A percentile compares a stretch with the other conserved stretches of the same genome.
phyloP scores from a whole-genome alignment of 2,797 vertebrate genomes.

The Gouania willdenowi region DNA sequence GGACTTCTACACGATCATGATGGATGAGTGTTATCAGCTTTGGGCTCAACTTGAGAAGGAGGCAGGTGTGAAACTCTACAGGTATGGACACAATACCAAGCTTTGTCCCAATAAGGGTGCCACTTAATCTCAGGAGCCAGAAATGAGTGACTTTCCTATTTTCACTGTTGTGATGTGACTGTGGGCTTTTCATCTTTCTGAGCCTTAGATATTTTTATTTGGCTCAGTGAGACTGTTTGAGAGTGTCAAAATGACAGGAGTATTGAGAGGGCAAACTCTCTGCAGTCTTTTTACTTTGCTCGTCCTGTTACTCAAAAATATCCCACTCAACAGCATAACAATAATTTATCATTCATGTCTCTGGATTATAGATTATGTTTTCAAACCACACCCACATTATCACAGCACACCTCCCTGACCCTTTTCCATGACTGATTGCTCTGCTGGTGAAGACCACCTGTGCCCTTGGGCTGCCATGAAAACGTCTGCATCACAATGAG shows the following conservation, averaged over 20 bases:
- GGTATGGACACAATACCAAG: conserved; percentile 68
- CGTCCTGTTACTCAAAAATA: too few relatives aligned
- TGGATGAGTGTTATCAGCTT: conserved; percentile 81
- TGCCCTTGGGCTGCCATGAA: conserved; percentile 53
- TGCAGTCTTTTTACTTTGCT: too few relatives aligned
- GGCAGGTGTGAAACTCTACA: conserved; percentile 74
- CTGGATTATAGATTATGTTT: conserved; percentile 28
- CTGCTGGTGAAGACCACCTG: conserved; percentile 45
- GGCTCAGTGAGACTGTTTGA: conserved; percentile 6
- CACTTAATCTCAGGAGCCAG: conserved; percentile 36
- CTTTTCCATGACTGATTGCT: conserved; percentile 52
- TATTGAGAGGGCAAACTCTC: too few relatives aligned
- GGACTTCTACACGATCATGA: conserved; percentile 81
- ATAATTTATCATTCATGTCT: conserved; percentile 19
- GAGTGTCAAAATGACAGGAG: conserved; percentile 40
- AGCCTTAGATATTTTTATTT: conserved; percentile 15
- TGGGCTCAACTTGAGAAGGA: conserved; percentile 85
- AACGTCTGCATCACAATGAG: conserved; percentile 24
- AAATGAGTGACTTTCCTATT: conserved; percentile 51
- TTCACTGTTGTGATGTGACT: conserved; percentile 23
- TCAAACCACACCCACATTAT: conserved; percentile 21
- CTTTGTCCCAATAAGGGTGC: conserved; percentile 16
- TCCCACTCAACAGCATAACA: conserved; percentile 9
- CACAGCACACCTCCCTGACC: conserved; percentile 6
- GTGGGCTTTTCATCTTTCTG: neutral